Conservation (phyloP, 2,888 invertebrate species). For the Auanema freiburgensis region DNA sequence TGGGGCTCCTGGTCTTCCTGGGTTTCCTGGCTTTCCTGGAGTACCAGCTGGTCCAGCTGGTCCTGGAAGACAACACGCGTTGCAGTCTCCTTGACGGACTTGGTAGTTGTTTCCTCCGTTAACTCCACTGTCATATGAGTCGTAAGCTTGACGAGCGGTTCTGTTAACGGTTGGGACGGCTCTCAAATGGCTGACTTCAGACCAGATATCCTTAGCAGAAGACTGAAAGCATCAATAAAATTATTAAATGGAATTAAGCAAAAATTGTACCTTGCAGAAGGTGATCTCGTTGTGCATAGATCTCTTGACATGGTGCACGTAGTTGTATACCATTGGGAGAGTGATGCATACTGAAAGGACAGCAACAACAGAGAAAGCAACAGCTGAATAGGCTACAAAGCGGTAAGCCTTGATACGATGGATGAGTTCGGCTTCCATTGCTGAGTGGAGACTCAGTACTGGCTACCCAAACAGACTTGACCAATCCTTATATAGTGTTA, state of each 20-base stretch:
- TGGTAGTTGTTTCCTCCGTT: neutral
- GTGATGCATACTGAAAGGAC: too few relatives aligned
- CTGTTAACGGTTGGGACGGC: slow-evolving; percentile 23
- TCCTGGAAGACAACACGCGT: slow-evolving; percentile 38
- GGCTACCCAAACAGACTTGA: neutral
- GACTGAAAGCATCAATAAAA: slow-evolving; percentile 23
- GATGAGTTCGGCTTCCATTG: neutral
- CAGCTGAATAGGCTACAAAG: too few relatives aligned
- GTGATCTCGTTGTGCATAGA: too few relatives aligned
- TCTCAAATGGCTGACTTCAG: slow-evolving; percentile 44
- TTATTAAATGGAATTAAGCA: neutral
- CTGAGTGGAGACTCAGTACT: neutral
- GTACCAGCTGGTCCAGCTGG: slow-evolving; percentile 45
- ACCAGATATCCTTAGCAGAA: slow-evolving; percentile 49
- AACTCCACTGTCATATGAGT: slow-evolving; percentile 15
- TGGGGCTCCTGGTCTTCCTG: slow-evolving; percentile 33
- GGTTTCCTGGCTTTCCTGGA: slow-evolving; percentile 44
- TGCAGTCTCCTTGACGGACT: slow-evolving; percentile 24
- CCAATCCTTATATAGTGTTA: slow-evolving; percentile 2
- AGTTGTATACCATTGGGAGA: too few relatives aligned
- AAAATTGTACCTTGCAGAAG: neutral
- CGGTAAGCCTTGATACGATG: too few relatives aligned
- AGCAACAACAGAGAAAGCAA: too few relatives aligned
- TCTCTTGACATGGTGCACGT: too few relatives aligned
- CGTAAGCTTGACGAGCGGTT: slow-evolving; percentile 34